These are phyloP conservation scores for Galbula dea DNA, from an alignment of 2,113 vertebrate genomes.

Conservation along the genomic window DNA sequence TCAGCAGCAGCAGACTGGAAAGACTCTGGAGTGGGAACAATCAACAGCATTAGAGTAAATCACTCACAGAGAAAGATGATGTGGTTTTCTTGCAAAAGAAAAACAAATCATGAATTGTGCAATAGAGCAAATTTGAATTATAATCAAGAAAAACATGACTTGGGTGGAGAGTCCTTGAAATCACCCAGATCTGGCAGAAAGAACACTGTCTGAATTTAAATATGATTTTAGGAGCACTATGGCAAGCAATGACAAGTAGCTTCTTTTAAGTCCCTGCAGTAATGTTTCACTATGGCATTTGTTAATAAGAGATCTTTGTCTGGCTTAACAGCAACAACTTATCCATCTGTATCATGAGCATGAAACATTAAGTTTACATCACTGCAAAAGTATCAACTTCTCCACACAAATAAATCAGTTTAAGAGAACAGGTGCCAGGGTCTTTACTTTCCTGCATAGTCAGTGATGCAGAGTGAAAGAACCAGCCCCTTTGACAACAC, in stretches of 20 bases:
- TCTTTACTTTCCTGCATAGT: not conserved
- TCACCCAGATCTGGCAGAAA: not conserved
- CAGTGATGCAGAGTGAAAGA: not conserved
- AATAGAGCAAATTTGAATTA: not conserved
- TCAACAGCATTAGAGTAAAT: not conserved
- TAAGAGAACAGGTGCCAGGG: not conserved
- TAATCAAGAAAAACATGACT: not conserved
- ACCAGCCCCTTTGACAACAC: not conserved
- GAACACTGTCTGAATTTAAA: not conserved
- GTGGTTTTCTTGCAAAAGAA: not conserved
- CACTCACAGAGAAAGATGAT: fast-evolving
- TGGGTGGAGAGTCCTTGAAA: not conserved
- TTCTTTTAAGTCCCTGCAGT: not conserved
- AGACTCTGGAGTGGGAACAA: not conserved
- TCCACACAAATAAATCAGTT: not conserved
- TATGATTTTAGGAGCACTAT: not conserved
- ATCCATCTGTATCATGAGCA: not conserved
- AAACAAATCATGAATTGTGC: not conserved
- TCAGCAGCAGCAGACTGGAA: not conserved
- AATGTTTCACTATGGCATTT: not conserved
- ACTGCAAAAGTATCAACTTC: not conserved
- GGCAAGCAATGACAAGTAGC: not conserved
- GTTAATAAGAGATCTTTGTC: not conserved
- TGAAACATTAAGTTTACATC: not conserved
- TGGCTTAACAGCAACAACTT: not conserved